Evolutionary conservation across 2,888 invertebrate species (phyloP).

Genomic region (Agonum fuliginosum): DNA sequence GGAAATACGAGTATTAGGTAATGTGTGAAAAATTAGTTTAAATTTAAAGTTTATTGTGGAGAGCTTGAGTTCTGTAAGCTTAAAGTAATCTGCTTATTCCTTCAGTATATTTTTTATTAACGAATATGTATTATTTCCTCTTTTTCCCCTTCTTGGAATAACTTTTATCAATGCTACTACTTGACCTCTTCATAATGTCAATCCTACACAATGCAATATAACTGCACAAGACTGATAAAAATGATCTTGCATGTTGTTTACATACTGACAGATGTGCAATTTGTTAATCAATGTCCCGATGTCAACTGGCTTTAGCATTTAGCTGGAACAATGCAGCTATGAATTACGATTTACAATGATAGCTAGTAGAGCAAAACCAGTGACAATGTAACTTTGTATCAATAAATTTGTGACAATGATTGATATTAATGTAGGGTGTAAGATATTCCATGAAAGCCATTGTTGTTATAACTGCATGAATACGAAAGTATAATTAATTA

Average conservation of each 20-base stretch:
- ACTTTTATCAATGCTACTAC: neutral
- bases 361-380: neutral
- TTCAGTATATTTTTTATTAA: no score
- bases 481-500: neutral
- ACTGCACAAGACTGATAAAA: neutral
- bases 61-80: no score
- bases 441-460: no score
- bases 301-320: neutral
- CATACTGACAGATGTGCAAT: neutral
- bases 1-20: no score
- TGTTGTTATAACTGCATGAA: neutral
- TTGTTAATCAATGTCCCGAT: neutral
- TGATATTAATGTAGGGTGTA: no score
- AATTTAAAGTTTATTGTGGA: no score
- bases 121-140: neutral
- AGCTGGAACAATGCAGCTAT: neutral
- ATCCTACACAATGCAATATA: neutral
- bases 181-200: conserved; percentile 5
- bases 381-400: neutral
- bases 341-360: conserved; percentile 27
- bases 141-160: neutral
- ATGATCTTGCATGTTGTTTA: neutral
- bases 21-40: no score
- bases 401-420: conserved; percentile 3
- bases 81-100: no score